Evolutionary conservation across 2,113 vertebrate species (phyloP), one percentile per base, ranked within the genome.

Genomic region (Rattus rattus): DNA sequence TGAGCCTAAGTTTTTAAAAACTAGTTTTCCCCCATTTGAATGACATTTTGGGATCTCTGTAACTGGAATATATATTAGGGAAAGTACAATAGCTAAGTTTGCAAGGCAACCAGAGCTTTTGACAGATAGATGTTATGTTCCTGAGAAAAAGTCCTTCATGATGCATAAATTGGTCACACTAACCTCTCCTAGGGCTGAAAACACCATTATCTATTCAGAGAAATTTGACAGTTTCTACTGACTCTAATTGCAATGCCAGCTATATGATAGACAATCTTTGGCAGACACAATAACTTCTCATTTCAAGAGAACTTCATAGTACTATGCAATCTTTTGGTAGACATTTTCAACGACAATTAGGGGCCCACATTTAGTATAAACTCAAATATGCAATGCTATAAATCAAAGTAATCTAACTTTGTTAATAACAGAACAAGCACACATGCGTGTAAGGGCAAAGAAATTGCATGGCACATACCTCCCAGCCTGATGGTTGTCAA

Each of bases 141-240:
- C 88, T 91, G 70, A 94, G 96, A 36, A 26, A 76, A 92, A 93
- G 90, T 89, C 91, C 95, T 96, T 97, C 81, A 84, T 56, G 30
- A 73, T 90, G 86, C 72, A 96, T 94, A 94, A 94, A 95, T 83
- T 97, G 95, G 95, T 96, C 95, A 97, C 91, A 94, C 86, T 94
- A 91, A 94, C 86, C 91, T 96, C 96, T 97, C 36, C 43, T 87
- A 96, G 22, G 65, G 86, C 75, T 95, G 94, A 80, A 97, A 91
- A 97, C 88, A 96, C 39, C 80, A 89, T 96, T 96, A 83, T 97
- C 90, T 96, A 80, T 73, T 96, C 91, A 90, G 61, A 89, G 92
- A 92, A 97, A 94, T 88, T n/a, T 95, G 96, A 97, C 61, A 89
- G 92, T 86, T 94, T 95, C 91, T 96, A 63, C 86, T 79, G 86